Base-by-base conservation (phyloP, 2,797 vertebrate species). In the Limosa lapponica region DNA sequence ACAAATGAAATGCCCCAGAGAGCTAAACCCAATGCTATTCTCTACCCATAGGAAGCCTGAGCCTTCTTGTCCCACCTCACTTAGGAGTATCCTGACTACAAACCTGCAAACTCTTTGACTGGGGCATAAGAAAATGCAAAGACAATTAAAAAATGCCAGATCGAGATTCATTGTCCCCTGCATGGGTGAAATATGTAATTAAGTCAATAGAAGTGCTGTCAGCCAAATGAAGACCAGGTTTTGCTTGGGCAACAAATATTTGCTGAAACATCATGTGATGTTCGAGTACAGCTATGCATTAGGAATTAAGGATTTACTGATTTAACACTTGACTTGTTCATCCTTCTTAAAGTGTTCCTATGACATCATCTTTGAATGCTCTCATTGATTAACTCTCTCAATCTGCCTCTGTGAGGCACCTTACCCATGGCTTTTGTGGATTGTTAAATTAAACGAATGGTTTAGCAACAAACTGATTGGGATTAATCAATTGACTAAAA, bases 241-340 rank as follows among this genome's bases (percentile, higher is more conserved):
- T 94, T 81, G 15, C 28, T 65, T 52, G 37, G 54, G n/a, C 23
- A 87, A 66, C 28, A 54, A 7, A 6, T 39, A 65, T 46, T 44
- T 87, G 19, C 43, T 62, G 52, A 67, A 65, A 37, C 51, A 57
- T 39, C 2, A 2, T 1, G 13, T 30, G 54, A 44, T 59, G 37
- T 46, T 91, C 0, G 1, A 92, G 62, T 84, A 36, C 67, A 88
- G 39, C 34, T 41, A 4, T 16, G 18, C 13, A 30, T 55, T 19
- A 82, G 88, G 92, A 86, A 92, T 70, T 64, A 88, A 86, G 37
- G 91, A 89, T 95, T 95, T 93, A 67, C 55, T 69, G 72, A 85
- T 88, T 92, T 92, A 91, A 91, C 69, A 74, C 49, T 82, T 97
- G 82, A 90, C 48, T 95, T 92, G 52, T 93, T 97, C 91, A 96